Conservation (phyloP, 2,888 invertebrate genomes). For the Cosmia pyralina region DNA sequence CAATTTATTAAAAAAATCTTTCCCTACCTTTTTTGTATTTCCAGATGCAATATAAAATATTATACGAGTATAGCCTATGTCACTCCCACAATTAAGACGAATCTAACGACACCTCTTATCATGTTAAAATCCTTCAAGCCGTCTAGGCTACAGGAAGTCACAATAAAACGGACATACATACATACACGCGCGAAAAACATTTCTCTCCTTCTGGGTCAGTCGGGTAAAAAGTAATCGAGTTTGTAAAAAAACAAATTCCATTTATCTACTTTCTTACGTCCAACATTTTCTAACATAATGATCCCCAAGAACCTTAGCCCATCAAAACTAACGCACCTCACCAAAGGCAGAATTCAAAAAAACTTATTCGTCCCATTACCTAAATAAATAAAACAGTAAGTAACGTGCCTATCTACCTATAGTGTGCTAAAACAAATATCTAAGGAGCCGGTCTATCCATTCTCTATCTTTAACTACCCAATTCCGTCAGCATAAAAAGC, state of each 20-base stretch:
- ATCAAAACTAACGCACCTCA: constrained; percentile 53
- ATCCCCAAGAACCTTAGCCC: constrained; percentile 26
- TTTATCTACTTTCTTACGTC: constrained; percentile 25
- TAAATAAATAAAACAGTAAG: constrained; percentile 66
- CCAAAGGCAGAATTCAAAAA: constrained; percentile 46
- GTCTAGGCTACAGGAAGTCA: too few species aligned
- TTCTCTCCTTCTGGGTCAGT: too few species aligned
- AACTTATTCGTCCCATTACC: constrained; percentile 55
- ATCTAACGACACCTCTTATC: too few species aligned
- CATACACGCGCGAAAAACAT: too few species aligned
- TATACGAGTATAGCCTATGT: too few species aligned
- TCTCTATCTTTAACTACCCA: constrained; percentile 86
- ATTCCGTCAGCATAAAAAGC: constrained; percentile 86
- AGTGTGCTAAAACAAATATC: constrained; percentile 74
- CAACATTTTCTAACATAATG: constrained; percentile 13
- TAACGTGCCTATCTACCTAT: constrained; percentile 63
- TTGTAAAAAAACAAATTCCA: constrained; percentile 30
- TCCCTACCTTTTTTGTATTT: too few species aligned
- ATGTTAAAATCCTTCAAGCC: too few species aligned
- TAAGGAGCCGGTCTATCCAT: constrained; percentile 81
- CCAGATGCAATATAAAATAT: too few species aligned
- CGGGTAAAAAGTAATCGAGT: background rate
- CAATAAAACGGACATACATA: too few species aligned
- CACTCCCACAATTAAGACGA: too few species aligned
- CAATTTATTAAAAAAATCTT: too few species aligned